Conservation (phyloP, 1,140 invertebrate genomes). For the Hycleus phaleratus region DNA sequence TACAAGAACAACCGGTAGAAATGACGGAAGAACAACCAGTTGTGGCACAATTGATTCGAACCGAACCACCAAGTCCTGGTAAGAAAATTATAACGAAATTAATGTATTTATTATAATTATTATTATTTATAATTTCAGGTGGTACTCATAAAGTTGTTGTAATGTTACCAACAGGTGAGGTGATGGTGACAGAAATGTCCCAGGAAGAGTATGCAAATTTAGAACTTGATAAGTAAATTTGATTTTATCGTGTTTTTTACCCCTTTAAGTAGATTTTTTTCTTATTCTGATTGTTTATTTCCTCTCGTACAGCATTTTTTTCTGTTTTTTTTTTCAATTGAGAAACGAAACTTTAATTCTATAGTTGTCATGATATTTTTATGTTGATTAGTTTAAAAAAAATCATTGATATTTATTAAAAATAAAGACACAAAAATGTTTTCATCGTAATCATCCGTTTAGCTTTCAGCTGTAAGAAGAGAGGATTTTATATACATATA, state of each 20-base stretch:
- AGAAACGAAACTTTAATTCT: too few species aligned
- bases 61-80: slow-evolving; percentile 71
- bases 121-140: slow-evolving; percentile 44
- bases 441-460: too few species aligned
- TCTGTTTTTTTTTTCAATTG: too few species aligned
- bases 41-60: slow-evolving; percentile 73
- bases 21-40: slow-evolving; percentile 48
- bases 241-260: slow-evolving; percentile 2
- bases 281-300: too few species aligned
- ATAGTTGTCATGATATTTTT: too few species aligned
- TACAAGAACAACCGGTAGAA: slow-evolving; percentile 7
- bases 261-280: too few species aligned
- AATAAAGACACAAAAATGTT: too few species aligned
- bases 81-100: slow-evolving; percentile 24
- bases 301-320: too few species aligned
- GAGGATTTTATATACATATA: too few species aligned
- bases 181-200: slow-evolving; percentile 77
- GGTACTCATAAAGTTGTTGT: slow-evolving; percentile 72
- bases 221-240: slow-evolving; percentile 53
- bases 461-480: too few species aligned
- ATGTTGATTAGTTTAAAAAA: too few species aligned
- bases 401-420: too few species aligned
- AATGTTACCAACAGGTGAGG: slow-evolving; percentile 68
- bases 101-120: slow-evolving; percentile 4
- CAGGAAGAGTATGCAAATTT: slow-evolving; percentile 72